phyloP scores from a whole-genome alignment of 2,888 invertebrate genomes.

The Anticlea derivata region DNA sequence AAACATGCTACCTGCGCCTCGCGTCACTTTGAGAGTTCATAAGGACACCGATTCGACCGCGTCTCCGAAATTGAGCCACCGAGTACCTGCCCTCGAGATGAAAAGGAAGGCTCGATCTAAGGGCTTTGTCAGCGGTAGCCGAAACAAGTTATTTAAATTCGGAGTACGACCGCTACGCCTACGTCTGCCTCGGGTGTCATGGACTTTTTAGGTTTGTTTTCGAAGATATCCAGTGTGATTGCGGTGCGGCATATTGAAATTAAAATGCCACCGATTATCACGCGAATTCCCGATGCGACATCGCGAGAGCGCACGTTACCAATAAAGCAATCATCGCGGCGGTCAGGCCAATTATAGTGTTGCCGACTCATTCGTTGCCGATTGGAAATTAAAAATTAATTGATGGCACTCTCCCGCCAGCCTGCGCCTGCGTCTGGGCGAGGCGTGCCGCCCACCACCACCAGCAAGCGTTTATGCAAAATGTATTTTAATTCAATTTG shows the following conservation, averaged over 20 bases:
- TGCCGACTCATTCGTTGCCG: slow-evolving; percentile 65
- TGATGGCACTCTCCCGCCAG: slow-evolving; percentile 59
- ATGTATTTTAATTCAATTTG: slow-evolving; percentile 75
- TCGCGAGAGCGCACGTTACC: slow-evolving; percentile 59
- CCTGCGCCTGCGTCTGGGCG: slow-evolving; percentile 38
- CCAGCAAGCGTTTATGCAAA: slow-evolving; percentile 70
- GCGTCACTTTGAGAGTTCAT: slow-evolving; percentile 58
- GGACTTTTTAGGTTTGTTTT: slow-evolving; percentile 40
- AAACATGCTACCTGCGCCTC: slow-evolving; percentile 75
- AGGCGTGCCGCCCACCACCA: slow-evolving; percentile 42
- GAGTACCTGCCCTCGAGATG: slow-evolving; percentile 42
- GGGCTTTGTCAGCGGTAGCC: slow-evolving; percentile 73
- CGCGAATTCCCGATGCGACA: slow-evolving; percentile 56
- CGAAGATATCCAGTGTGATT: slow-evolving; percentile 38
- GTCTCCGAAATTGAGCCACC: slow-evolving; percentile 49
- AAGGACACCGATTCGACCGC: slow-evolving; percentile 50
- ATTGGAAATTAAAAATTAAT: slow-evolving; percentile 80
- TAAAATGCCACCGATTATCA: slow-evolving; percentile 53
- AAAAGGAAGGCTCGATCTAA: slow-evolving; percentile 59
- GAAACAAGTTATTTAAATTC: slow-evolving; percentile 80
- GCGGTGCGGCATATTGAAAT: slow-evolving; percentile 51
- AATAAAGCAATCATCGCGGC: slow-evolving; percentile 79
- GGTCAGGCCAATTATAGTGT: slow-evolving; percentile 69
- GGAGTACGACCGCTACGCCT: slow-evolving; percentile 61
- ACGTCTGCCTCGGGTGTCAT: slow-evolving; percentile 44